Conservation (phyloP, 1,140 invertebrate species). For the Magallana ariakensis region DNA sequence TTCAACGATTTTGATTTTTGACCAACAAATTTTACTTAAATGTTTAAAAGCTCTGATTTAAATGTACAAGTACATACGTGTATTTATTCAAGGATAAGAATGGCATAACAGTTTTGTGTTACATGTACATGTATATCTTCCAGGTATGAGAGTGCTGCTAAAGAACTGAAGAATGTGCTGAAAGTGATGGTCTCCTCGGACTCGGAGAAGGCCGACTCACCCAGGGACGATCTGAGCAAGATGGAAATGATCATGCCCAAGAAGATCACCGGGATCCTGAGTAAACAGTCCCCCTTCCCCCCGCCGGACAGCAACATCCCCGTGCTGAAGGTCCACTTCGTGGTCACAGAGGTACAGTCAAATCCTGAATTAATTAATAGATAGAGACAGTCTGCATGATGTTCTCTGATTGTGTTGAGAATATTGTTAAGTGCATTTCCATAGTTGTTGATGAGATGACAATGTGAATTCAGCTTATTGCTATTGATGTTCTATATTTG, state of each 20-base stretch:
- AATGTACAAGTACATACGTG: too few relatives aligned
- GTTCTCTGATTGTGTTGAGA: too few relatives aligned
- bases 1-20: too few relatives aligned
- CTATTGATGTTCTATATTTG: too few relatives aligned
- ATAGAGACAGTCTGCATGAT: too few relatives aligned
- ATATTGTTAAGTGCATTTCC: too few relatives aligned
- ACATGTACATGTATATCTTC: background rate
- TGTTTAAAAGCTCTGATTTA: too few relatives aligned
- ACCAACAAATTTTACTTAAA: too few relatives aligned
- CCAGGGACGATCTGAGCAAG: conserved; percentile 42
- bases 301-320: conserved; percentile 40
- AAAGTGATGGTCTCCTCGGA: conserved; percentile 60
- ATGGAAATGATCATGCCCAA: conserved; percentile 45
- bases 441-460: too few relatives aligned
- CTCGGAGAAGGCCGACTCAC: conserved; percentile 48
- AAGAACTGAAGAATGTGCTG: conserved; percentile 68
- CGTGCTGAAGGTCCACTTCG: conserved; percentile 62
- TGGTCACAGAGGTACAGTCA: conserved; percentile 67
- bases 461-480: too few relatives aligned
- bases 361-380: background rate
- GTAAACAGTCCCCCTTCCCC: conserved; percentile 48
- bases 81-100: too few relatives aligned
- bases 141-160: conserved; percentile 74
- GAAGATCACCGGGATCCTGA: conserved; percentile 61
- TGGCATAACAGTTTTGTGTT: background rate